Evolutionary conservation across 2,113 vertebrate genomes (phyloP), one percentile per base, ranked within the genome.

Genomic region (Proterorhinus semilunaris): DNA sequence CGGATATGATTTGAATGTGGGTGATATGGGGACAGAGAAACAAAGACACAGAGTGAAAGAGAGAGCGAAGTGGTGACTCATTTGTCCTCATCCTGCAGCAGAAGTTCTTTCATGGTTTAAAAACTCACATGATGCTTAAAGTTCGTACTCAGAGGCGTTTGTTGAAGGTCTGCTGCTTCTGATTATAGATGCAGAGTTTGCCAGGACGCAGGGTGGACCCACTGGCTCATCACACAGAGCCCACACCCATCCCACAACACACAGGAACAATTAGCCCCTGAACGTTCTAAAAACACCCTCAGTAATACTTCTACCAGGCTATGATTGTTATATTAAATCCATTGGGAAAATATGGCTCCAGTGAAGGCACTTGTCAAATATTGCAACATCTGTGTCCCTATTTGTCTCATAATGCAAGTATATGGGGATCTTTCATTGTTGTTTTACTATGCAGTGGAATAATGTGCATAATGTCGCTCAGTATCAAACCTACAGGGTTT

Each of bases 131-230:
- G 44, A 63, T 63, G 16, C 44, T 63, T 46, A 47, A 55, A 47
- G n/a, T 46, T 36, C 8, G 45, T 12, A 65, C 67, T 71, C 17
- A 72, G 46, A 68, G 47, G 5, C 10, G 68, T 68, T 68, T 6
- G 16, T 75, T 81, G 61, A 66, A 65, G 27, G 27, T 62, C 62
- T 86, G 57, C 83, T 89, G 85, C 74, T 76, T 77, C 17, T 86
- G 78, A 90, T 88, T 87, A 89, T 45, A 62, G 59, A 58, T 10
- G 17, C n/a, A 58, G 80, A 68, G 66, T 85, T 73, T 83, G 85
- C 86, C 87, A 87, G 79, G 16, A 72, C 62, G 47, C 61, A 72
- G 89, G 89, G 88, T 68, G 89, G 87, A 87, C 86, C 83, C 74
- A 78, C 81, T 89, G 88, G 75, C 83, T 84, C 81, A 84, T 85